Percentiles rank a stretch among this genome's conserved stretches.
Evolutionary conservation across 2,888 invertebrate species (phyloP).

Genomic region (Cephus runcator): DNA sequence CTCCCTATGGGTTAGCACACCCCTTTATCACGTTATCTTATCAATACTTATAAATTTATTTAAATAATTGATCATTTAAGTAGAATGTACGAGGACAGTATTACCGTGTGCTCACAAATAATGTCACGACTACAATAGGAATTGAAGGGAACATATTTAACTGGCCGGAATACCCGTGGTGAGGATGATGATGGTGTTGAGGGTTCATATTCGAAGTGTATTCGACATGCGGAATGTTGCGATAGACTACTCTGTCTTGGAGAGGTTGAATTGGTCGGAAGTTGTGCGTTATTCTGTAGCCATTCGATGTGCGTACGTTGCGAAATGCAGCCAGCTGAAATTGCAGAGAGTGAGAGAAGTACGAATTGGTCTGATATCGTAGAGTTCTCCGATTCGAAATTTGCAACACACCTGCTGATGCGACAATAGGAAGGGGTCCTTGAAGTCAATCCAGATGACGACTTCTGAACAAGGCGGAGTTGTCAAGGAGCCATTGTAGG

Average conservation of each 20-base stretch:
- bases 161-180: slow-evolving; percentile 28
- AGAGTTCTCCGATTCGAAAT: background rate
- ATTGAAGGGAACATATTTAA: slow-evolving; percentile 11
- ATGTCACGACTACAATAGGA: background rate
- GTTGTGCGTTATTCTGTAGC: slow-evolving; percentile 78
- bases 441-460: slow-evolving; percentile 88
- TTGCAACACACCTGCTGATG: slow-evolving; percentile 71
- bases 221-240: slow-evolving; percentile 67
- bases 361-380: background rate
- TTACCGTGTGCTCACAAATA: background rate
- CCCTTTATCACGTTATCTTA: background rate
- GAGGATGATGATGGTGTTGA: slow-evolving; percentile 1
- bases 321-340: slow-evolving; percentile 79
- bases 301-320: slow-evolving; percentile 73
- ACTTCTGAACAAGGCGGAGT: slow-evolving; percentile 89
- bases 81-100: background rate
- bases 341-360: background rate
- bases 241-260: slow-evolving; percentile 75
- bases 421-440: slow-evolving; percentile 75
- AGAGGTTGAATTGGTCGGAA: slow-evolving; percentile 85
- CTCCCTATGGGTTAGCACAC: background rate
- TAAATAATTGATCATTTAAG: background rate
- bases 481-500: slow-evolving; percentile 86
- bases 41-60: background rate
- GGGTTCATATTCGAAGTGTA: slow-evolving; percentile 47